phyloP scores from a whole-genome alignment of 2,888 invertebrate genomes.

The Phlogophora meticulosa region DNA sequence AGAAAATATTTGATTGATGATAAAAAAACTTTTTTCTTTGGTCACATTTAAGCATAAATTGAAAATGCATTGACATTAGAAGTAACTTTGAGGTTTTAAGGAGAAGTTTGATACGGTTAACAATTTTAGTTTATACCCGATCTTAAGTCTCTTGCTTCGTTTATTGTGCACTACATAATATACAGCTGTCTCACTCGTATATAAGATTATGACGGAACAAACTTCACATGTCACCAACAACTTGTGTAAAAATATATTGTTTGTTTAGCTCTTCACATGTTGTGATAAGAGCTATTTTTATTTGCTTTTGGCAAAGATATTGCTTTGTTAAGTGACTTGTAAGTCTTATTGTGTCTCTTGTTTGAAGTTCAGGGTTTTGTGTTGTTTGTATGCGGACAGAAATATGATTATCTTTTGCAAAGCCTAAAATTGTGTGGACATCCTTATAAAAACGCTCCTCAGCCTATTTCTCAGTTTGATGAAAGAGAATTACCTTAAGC shows the following conservation, averaged over 20 bases:
- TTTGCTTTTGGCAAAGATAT: constrained; percentile 3
- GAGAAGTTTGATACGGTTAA: not conserved
- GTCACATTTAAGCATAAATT: no score
- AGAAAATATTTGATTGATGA: no score
- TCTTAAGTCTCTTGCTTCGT: not conserved
- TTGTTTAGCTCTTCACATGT: constrained; percentile 21
- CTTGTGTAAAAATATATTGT: constrained; percentile 18
- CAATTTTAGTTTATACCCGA: not conserved
- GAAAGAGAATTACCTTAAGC: no score
- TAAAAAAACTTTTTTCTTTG: no score
- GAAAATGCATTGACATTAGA: no score
- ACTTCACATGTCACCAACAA: constrained; percentile 34
- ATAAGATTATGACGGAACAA: constrained; percentile 31
- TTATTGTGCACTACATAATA: constrained; percentile 33
- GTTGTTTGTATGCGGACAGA: not conserved
- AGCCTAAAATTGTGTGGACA: no score
- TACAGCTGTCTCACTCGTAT: constrained; percentile 20
- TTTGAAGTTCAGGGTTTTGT: constrained; percentile 2
- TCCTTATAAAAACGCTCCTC: no score
- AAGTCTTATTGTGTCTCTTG: not conserved
- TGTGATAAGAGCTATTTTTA: constrained; percentile 25
- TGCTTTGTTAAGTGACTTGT: constrained; percentile 10
- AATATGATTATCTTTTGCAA: no score
- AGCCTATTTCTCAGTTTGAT: no score
- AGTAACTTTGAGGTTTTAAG: not conserved